Evolutionary conservation across 2,797 vertebrate genomes (phyloP).

Genomic region (Platalea minor): DNA sequence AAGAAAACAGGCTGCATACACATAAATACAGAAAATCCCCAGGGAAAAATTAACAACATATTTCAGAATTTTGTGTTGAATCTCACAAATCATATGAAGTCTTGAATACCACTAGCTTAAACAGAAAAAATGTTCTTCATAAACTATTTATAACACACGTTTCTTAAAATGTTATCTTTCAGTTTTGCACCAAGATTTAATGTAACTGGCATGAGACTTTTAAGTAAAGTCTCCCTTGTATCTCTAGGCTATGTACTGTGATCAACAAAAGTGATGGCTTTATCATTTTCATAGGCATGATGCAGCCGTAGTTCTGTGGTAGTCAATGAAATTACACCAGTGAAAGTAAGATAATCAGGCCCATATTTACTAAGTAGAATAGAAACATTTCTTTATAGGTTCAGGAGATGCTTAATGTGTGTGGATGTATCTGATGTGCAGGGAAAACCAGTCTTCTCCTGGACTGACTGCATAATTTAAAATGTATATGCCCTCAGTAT

Average conservation of each 20-base stretch:
- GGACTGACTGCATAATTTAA: background rate
- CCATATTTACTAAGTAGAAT: background rate
- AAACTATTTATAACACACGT: slow-evolving; percentile 24
- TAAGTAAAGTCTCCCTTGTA: slow-evolving; percentile 5
- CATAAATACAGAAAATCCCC: slow-evolving; percentile 9
- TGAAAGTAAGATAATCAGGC: background rate
- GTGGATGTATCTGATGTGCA: background rate
- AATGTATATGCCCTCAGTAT: background rate
- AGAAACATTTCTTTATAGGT: background rate
- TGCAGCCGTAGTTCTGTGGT: background rate
- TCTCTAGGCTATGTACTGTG: background rate
- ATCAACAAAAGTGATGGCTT: slow-evolving; percentile 13
- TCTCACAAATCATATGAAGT: background rate
- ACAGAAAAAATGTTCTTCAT: background rate
- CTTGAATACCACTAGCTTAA: background rate
- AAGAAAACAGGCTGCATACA: background rate
- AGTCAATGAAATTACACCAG: background rate
- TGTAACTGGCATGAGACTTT: background rate
- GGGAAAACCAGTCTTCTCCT: background rate
- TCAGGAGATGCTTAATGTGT: background rate
- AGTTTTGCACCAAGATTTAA: slow-evolving; percentile 41
- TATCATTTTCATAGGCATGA: background rate
- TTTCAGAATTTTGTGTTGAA: slow-evolving; percentile 7
- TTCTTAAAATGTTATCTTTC: slow-evolving; percentile 37
- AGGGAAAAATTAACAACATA: slow-evolving; percentile 7